phyloP scores from a whole-genome alignment of 2,888 invertebrate species.

The Polydrusus cervinus region DNA sequence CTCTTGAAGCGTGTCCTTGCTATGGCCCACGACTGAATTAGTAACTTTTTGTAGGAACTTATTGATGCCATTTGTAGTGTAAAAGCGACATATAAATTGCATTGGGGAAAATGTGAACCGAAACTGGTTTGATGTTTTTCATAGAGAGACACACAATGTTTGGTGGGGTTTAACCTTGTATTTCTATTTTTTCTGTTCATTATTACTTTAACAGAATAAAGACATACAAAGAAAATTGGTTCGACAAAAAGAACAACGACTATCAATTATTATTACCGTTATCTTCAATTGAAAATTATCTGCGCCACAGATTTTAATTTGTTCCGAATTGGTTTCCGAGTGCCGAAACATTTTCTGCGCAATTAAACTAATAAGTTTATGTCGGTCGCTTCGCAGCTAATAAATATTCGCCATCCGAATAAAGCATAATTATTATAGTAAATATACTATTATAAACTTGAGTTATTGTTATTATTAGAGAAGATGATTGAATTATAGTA shows the following conservation, averaged over 20 bases:
- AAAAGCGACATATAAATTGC: too few relatives aligned
- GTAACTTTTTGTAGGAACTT: too few relatives aligned
- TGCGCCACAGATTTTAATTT: slow-evolving; percentile 47
- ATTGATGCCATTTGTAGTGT: too few relatives aligned
- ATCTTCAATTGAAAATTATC: slow-evolving; percentile 53
- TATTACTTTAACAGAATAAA: slow-evolving; percentile 2
- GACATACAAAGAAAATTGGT: slow-evolving; percentile 32
- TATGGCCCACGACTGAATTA: too few relatives aligned
- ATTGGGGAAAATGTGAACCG: too few relatives aligned
- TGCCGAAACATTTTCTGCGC: slow-evolving; percentile 52
- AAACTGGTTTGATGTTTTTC: too few relatives aligned
- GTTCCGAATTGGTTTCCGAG: slow-evolving; percentile 51
- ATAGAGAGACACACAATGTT: too few relatives aligned
- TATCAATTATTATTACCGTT: slow-evolving; percentile 53
- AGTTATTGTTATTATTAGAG: neutral
- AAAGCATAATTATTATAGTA: slow-evolving; percentile 44
- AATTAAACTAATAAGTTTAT: slow-evolving; percentile 53
- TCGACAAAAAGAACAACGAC: slow-evolving; percentile 40
- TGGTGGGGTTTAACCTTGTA: too few relatives aligned
- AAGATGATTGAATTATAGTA: too few relatives aligned
- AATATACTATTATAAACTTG: slow-evolving; percentile 9
- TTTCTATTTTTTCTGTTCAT: too few relatives aligned
- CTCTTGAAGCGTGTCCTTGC: too few relatives aligned
- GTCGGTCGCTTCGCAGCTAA: slow-evolving; percentile 38
- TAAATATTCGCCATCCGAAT: slow-evolving; percentile 48